Base-by-base conservation (phyloP, 2,113 vertebrate species). In the Geococcyx californianus region DNA sequence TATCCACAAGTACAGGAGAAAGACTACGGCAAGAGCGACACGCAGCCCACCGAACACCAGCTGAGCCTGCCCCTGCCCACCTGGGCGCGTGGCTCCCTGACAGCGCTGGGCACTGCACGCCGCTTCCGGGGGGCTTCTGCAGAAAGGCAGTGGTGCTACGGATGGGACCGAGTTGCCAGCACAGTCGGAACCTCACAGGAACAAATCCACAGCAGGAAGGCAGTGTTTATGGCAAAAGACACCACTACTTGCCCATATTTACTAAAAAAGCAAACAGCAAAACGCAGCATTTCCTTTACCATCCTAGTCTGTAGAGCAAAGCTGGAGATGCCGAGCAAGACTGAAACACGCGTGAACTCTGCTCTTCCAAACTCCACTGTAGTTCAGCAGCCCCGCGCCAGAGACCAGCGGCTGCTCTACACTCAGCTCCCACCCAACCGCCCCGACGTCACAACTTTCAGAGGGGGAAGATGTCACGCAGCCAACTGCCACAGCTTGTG, bases 41-140 rank as follows among this genome's bases (percentile, higher is more conserved):
- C 1, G 16, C 0, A 0, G 14, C 16, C 15, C 19, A 26, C 31
- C 51, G 5, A 54, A 45, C 7, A 21, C 11, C 29, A 44, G 11
- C 24, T 4, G 17, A 63, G 64, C 0, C 28, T 4, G 10, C 6
- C 44, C 44, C 49, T 47, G 6, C 52, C 34, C n/a, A 7, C 0
- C 0, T 3, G 16, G 20, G n/a, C 11, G 16, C 1, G 0, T 6
- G 14, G 1, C 13, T 19, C 42, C 58, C 16, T 2, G 40, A 1
- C 20, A 17, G 16, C 4, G 18, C 26, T 14, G 47, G 49, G 73
- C 51, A 9, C 4, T 1, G 13, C 6, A 67, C 10, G 4, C 44
- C 68, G 38, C 29, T 9, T 38, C 16, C 23, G 5, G 19, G 47
- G 23, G 1, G 20, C 14, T 59, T 42, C 64, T 52, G 34, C 1